Percentiles rank a stretch among this genome's conserved stretches.
Evolutionary conservation across 2,113 vertebrate species (phyloP).

Genomic region (Festucalex cinctus): DNA sequence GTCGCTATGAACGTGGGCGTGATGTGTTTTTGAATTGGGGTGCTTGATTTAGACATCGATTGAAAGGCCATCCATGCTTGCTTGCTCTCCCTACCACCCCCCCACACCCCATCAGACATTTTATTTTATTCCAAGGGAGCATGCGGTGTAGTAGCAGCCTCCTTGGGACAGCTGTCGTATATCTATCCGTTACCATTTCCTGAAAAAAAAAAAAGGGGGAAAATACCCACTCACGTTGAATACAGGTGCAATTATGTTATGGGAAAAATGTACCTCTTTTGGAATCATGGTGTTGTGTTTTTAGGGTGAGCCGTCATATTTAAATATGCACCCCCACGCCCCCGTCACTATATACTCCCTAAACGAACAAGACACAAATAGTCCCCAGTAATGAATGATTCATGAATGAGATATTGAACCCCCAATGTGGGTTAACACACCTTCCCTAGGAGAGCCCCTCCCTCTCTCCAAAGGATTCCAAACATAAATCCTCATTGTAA

Average conservation of each 20-base stretch:
- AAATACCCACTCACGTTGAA: conserved; percentile 30
- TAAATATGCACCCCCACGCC: background rate
- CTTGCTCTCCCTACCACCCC: background rate
- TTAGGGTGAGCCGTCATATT: conserved; percentile 33
- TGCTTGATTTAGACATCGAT: conserved; percentile 30
- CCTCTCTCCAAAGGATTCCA: conserved; percentile 59
- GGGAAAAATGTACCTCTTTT: conserved; percentile 53
- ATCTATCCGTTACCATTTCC: conserved; percentile 54
- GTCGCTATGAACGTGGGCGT: conserved; percentile 49
- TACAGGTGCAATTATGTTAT: background rate
- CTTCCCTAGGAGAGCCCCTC: conserved; percentile 49
- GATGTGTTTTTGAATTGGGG: conserved; percentile 30
- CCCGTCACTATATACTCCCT: conserved; percentile 12
- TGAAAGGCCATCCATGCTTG: conserved; percentile 17
- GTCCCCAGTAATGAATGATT: conserved; percentile 63
- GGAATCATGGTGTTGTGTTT: conserved; percentile 54
- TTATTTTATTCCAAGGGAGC: conserved; percentile 46
- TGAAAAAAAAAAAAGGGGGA: conserved; percentile 40
- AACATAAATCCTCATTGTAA: conserved; percentile 29
- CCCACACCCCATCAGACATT: conserved; percentile 49
- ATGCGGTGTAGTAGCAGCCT: conserved; percentile 64
- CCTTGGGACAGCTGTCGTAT: conserved; percentile 65
- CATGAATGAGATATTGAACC: conserved; percentile 66
- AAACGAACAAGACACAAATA: conserved; percentile 53
- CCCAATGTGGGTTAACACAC: conserved; percentile 56